phyloP scores from a whole-genome alignment of 2,113 vertebrate species.

The Turnix velox region DNA sequence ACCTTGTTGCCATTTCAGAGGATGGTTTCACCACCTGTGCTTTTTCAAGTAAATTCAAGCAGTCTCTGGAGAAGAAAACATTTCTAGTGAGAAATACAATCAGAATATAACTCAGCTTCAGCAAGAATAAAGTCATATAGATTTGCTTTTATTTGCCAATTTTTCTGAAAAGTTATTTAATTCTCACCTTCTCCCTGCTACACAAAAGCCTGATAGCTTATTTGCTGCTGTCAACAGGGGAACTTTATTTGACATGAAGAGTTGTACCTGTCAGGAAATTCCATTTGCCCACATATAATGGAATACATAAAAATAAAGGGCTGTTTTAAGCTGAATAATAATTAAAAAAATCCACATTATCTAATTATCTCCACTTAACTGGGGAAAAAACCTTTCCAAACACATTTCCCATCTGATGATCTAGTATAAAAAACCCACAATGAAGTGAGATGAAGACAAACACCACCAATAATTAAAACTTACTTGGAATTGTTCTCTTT shows the following conservation, averaged over 20 bases:
- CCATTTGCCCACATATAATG: background rate
- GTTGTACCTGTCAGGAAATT: background rate
- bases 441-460: background rate
- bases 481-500: slow-evolving; percentile 90
- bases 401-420: background rate
- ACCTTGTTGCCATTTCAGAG: slow-evolving; percentile 68
- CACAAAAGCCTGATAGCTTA: background rate
- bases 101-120: background rate
- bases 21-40: slow-evolving; percentile 79
- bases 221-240: background rate
- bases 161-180: background rate
- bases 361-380: background rate
- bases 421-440: background rate
- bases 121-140: background rate
- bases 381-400: background rate
- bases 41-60: slow-evolving; percentile 80
- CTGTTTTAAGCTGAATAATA: background rate
- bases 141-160: background rate
- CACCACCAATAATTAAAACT: slow-evolving; percentile 47
- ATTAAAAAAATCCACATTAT: background rate
- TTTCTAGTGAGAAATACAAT: background rate
- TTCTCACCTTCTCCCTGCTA: background rate
- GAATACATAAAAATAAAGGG: background rate
- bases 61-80: slow-evolving; percentile 76
- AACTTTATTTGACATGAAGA: background rate